Percentiles rank a stretch among this genome's conserved stretches.
phyloP scores from a whole-genome alignment of 2,888 invertebrate species.

The Sphaerophoria taeniata region DNA sequence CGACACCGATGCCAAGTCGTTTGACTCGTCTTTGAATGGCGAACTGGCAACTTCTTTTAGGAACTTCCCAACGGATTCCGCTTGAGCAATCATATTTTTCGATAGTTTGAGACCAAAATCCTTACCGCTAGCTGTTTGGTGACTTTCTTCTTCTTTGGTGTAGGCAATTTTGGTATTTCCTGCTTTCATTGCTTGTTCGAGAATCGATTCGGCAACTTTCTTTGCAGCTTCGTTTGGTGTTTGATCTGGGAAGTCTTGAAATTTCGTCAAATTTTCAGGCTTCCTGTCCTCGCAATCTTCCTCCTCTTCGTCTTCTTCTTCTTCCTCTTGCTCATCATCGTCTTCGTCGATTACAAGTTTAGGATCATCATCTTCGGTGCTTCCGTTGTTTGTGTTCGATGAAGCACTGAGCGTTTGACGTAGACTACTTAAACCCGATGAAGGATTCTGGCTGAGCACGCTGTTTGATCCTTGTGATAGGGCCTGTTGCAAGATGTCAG shows the following conservation, averaged over 20 bases:
- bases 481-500: slow-evolving; percentile 81
- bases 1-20: slow-evolving; percentile 91
- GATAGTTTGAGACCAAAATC: slow-evolving; percentile 84
- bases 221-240: slow-evolving; percentile 81
- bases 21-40: slow-evolving; percentile 84
- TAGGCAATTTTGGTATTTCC: slow-evolving; percentile 42
- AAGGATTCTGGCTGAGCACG: slow-evolving; percentile 70
- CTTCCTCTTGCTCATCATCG: slow-evolving; percentile 78
- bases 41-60: slow-evolving; percentile 82
- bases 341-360: slow-evolving; percentile 83
- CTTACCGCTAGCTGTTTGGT: slow-evolving; percentile 76
- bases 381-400: slow-evolving; percentile 77
- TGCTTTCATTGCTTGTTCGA: slow-evolving; percentile 84
- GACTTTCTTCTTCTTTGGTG: slow-evolving; percentile 35
- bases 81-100: slow-evolving; percentile 85
- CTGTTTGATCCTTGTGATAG: slow-evolving; percentile 81
- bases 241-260: slow-evolving; percentile 84
- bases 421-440: slow-evolving; percentile 53
- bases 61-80: slow-evolving; percentile 81
- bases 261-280: slow-evolving; percentile 75
- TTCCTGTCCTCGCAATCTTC: slow-evolving; percentile 50
- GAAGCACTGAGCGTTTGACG: slow-evolving; percentile 62
- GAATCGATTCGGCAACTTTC: slow-evolving; percentile 85
- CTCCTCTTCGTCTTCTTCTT: slow-evolving; percentile 74
- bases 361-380: slow-evolving; percentile 85